Evolutionary conservation across 2,888 invertebrate species (phyloP).

Genomic region (Nomada lathburiana): DNA sequence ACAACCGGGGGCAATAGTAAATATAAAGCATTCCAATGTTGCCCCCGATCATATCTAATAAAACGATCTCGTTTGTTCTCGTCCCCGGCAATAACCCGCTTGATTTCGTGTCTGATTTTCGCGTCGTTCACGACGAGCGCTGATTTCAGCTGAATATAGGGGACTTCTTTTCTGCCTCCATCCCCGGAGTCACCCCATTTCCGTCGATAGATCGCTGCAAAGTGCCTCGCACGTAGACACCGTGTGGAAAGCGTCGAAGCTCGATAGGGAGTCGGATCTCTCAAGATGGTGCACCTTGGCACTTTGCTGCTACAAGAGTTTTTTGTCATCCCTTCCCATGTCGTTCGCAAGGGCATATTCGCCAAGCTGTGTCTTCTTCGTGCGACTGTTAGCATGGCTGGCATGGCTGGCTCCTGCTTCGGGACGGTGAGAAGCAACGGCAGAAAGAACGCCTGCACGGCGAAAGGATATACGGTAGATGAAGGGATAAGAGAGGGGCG

Average conservation of each 20-base stretch:
- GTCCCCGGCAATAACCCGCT: not conserved
- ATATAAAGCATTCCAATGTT: not conserved
- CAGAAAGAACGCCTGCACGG: constrained; percentile 21
- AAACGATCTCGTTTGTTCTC: constrained; percentile 4
- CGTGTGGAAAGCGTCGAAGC: constrained; percentile 51
- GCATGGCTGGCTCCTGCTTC: constrained; percentile 21
- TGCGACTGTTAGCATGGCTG: constrained; percentile 34
- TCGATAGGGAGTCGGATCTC: constrained; percentile 65
- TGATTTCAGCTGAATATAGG: constrained; percentile 39
- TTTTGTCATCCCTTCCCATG: constrained; percentile 25
- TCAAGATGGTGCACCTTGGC: constrained; percentile 70
- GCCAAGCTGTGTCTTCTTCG: constrained; percentile 61
- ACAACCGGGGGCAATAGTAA: too few species aligned
- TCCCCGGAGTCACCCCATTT: constrained; percentile 56
- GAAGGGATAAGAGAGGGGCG: not conserved
- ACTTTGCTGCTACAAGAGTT: constrained; percentile 66
- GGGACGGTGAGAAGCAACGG: not conserved
- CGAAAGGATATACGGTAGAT: constrained; percentile 17
- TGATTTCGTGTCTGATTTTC: constrained; percentile 9
- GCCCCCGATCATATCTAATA: not conserved
- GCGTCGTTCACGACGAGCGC: constrained; percentile 3
- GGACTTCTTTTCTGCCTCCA: constrained; percentile 10
- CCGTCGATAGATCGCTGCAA: constrained; percentile 63
- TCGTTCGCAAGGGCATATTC: constrained; percentile 46
- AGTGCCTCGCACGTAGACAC: constrained; percentile 66